Conservation (phyloP, 2,797 vertebrate genomes). For the Molossus molossus region DNA sequence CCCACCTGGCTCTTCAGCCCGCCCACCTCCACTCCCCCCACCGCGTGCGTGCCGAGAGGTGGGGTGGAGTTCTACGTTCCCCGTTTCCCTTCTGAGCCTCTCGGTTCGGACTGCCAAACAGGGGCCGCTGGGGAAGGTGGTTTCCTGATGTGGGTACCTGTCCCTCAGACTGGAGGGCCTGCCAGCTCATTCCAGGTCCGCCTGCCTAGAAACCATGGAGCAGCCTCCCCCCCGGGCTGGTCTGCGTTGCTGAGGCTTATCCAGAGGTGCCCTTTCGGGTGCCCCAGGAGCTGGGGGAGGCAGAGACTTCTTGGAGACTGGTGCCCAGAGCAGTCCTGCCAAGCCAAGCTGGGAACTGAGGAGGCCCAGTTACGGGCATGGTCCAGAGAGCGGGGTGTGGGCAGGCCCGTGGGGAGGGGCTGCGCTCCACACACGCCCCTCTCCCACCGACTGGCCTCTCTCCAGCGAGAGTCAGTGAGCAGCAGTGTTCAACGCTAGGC, state of each 20-base stretch:
- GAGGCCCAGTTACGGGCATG: constrained; percentile 77
- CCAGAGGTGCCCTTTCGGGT: constrained; percentile 76
- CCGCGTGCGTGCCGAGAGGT: constrained; percentile 39
- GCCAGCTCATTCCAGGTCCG: constrained; percentile 75
- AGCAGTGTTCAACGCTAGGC: background rate
- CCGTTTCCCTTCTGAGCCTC: constrained; percentile 57
- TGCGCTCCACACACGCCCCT: background rate
- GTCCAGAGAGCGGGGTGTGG: constrained; percentile 61
- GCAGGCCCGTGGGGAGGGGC: background rate
- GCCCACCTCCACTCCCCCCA: background rate
- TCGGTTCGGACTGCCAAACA: constrained; percentile 77
- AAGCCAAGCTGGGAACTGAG: constrained; percentile 78
- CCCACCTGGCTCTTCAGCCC: background rate
- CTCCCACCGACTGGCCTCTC: background rate
- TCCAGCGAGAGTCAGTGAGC: constrained; percentile 48
- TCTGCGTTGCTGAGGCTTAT: constrained; percentile 57
- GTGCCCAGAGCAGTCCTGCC: constrained; percentile 66
- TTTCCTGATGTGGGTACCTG: constrained; percentile 85
- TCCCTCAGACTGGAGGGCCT: constrained; percentile 75
- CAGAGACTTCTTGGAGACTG: constrained; percentile 80
- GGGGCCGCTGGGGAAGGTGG: constrained; percentile 77
- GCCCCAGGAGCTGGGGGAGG: constrained; percentile 72
- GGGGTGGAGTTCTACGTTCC: constrained; percentile 67
- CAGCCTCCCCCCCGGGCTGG: constrained; percentile 30
- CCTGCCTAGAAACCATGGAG: constrained; percentile 36